Percentiles rank a stretch among this genome's conserved stretches.
phyloP scores from a whole-genome alignment of 1,140 invertebrate species.

The Anthonomus grandis region DNA sequence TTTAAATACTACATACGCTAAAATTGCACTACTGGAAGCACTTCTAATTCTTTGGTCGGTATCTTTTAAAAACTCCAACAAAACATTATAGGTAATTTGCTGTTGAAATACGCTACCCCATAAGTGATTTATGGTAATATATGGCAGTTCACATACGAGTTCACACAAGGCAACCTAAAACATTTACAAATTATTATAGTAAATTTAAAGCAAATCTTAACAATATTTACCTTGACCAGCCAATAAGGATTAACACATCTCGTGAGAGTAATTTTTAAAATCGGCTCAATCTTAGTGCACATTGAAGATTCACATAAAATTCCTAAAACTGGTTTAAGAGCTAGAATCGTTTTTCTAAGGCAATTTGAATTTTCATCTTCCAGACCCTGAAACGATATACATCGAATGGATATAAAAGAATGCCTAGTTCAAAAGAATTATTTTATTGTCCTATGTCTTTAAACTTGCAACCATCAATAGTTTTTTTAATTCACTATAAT shows the following conservation, averaged over 20 bases:
- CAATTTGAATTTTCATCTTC: constrained; percentile 67
- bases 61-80: constrained; percentile 67
- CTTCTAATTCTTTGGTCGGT: constrained; percentile 74
- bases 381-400: constrained; percentile 56
- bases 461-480: too few species aligned
- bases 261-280: constrained; percentile 62
- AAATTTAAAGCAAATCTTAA: not conserved
- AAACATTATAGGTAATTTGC: constrained; percentile 58
- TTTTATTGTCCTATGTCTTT: too few species aligned
- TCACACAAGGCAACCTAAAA: constrained; percentile 58
- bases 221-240: constrained; percentile 69
- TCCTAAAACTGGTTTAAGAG: constrained; percentile 57
- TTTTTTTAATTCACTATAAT: too few species aligned
- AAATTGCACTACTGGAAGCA: constrained; percentile 64
- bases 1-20: constrained; percentile 61
- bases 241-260: constrained; percentile 78
- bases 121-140: constrained; percentile 52
- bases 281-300: constrained; percentile 50
- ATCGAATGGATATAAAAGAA: too few species aligned
- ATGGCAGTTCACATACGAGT: constrained; percentile 59
- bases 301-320: constrained; percentile 60
- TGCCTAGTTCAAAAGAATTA: too few species aligned
- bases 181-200: not conserved
- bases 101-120: constrained; percentile 56
- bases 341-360: constrained; percentile 61